Conservation (phyloP, 1,140 invertebrate species). For the Brachionus plicatilis region DNA sequence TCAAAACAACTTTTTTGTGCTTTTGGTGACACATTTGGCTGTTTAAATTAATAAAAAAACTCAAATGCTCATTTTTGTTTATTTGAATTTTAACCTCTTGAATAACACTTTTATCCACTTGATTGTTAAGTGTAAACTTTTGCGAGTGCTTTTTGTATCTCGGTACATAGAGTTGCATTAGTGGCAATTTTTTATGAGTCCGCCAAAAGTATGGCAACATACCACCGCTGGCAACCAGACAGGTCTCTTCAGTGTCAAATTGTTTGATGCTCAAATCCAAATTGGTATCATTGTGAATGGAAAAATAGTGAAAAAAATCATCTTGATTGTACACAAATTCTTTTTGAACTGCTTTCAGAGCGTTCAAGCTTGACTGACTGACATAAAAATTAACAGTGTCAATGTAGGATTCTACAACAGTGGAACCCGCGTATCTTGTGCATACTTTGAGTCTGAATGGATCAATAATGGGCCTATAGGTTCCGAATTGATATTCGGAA, state of each 20-base stretch:
- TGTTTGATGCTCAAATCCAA: slow-evolving; percentile 10
- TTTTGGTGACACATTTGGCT: background rate
- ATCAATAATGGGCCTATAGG: slow-evolving; percentile 12
- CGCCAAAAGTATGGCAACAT: slow-evolving; percentile 17
- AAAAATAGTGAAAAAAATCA: background rate
- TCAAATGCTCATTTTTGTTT: background rate
- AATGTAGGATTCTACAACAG: background rate
- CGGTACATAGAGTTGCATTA: slow-evolving; percentile 25
- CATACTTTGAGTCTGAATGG: background rate
- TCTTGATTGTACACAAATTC: background rate
- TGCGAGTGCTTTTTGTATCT: slow-evolving; percentile 8
- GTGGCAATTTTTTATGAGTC: slow-evolving; percentile 29
- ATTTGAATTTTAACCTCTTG: slow-evolving; percentile 25
- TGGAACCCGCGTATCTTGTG: background rate
- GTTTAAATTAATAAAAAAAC: background rate
- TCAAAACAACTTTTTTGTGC: background rate
- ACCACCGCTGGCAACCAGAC: background rate
- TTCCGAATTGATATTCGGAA: slow-evolving; percentile 25
- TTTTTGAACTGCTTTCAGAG: background rate
- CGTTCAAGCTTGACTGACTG: background rate
- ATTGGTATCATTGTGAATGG: slow-evolving; percentile 2
- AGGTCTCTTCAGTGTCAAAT: slow-evolving; percentile 33
- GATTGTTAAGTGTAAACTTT: background rate
- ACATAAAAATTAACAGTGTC: background rate
- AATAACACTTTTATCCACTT: background rate